Evolutionary conservation across 1,140 invertebrate genomes (phyloP).

Genomic region (Drosophila carrolli): DNA sequence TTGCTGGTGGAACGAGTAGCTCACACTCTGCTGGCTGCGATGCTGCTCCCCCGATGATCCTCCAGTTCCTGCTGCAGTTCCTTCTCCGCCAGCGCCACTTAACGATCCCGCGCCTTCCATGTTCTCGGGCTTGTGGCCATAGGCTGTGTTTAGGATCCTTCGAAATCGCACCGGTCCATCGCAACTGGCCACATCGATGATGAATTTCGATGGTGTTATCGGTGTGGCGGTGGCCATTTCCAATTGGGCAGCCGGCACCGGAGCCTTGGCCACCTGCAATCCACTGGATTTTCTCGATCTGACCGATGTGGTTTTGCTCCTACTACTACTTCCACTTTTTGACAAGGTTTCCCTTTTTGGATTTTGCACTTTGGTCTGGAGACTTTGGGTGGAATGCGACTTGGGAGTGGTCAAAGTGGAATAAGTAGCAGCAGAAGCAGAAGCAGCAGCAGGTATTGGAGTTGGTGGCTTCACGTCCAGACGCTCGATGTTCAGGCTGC

Average conservation of each 20-base stretch:
- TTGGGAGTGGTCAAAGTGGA: too few species aligned
- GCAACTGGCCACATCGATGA: conserved; percentile 93
- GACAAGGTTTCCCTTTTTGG: neutral
- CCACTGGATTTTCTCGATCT: conserved; percentile 23
- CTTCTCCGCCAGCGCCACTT: too few species aligned
- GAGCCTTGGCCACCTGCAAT: conserved; percentile 65
- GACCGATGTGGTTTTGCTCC: neutral
- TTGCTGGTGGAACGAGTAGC: conserved; percentile 83
- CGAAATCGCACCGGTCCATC: conserved; percentile 94
- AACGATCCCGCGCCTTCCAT: conserved; percentile 11
- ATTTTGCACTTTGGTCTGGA: neutral
- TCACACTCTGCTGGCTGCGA: conserved; percentile 80
- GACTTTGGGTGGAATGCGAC: neutral
- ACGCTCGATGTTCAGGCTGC: conserved; percentile 84
- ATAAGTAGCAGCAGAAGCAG: too few species aligned
- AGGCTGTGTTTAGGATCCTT: conserved; percentile 91
- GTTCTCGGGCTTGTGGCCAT: conserved; percentile 85
- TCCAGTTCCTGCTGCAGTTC: neutral
- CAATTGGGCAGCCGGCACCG: conserved; percentile 60
- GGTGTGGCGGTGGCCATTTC: conserved; percentile 34
- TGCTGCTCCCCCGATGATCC: conserved; percentile 49
- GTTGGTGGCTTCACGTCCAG: conserved; percentile 37
- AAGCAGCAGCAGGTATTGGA: neutral
- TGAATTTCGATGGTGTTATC: conserved; percentile 84
- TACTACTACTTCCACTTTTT: neutral